Evolutionary conservation across 2,888 invertebrate species (phyloP), one percentile per base, ranked within the genome.

Genomic region (Eilema griseolum): DNA sequence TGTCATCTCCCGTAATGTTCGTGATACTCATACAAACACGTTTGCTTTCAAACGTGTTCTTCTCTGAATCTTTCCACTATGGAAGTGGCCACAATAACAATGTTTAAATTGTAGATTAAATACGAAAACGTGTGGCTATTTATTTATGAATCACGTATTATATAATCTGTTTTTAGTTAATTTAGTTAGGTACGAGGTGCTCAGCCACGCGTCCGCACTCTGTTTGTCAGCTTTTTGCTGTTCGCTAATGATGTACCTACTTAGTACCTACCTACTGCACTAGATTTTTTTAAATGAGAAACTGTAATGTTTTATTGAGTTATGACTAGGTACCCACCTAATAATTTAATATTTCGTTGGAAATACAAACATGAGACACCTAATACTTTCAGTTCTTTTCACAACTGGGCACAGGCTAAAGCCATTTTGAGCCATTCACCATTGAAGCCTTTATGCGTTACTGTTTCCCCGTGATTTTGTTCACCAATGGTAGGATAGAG

Each of bases 11-110:
- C 46, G n/a, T 64, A 31, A 64, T n/a, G n/a, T n/a, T n/a, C n/a
- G 63, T 46, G 63, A 12, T 26, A 20, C 0, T 11, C 63, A 23
- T 52, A 64, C 7, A 23, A 64, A 52, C 64, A 52, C 23, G 52
- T 64, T 64, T 64, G 46, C 12, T 14, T 52, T 52, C 14, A 52
- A 64, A 52, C 64, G 64, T 52, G 64, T 64, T 52, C 41, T 46
- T n/a, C 11, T 28, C n/a, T 3, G 52, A 28, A 46, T 64, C n/a
- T 64, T 14, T 28, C 46, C 28, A 52, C 23, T 5, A 64, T 28
- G 28, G 64, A n/a, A 64, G 26, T n/a, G 20, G n/a, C 64, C 52
- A 14, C 20, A 28, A 52, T 31, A 52, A 64, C 28, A 28, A 14
- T 63, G 28, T 26, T 46, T 63, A 4, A 24, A 24, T 57, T 12